Evolutionary conservation across 2,888 invertebrate genomes (phyloP), one percentile per base, ranked within the genome.

Genomic region (Scrobipalpa atriplicella): DNA sequence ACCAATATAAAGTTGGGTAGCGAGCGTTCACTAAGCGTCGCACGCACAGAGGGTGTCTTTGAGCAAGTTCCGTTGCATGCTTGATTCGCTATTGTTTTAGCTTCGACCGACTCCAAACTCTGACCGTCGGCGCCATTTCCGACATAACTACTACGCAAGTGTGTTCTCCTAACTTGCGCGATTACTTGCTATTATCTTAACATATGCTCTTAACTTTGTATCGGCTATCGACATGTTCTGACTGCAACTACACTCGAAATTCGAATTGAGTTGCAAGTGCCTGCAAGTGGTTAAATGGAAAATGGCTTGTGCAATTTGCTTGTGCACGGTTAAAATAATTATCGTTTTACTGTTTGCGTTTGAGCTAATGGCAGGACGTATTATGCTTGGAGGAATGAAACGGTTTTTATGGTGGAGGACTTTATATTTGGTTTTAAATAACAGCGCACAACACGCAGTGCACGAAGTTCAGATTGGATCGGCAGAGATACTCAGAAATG

Each of bases 71-170:
- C 86, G 85, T 83, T 88, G 90, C 90, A 92, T 90, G 88, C 86
- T 90, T 89, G 89, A 91, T 91, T 89, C 85, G 85, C 86, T 86
- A 90, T 90, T 91, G 89, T 91, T 89, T 88, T 84, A 89, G 84
- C 77, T 79, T 79, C 79, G 81, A 86, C 80, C 78, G 73, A 83
- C 78, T 80, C 82, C 81, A 83, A 89, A 89, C 87, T 90, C 85
- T 85, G 88, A 85, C 87, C 89, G 82, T 58, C 78, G 75, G 73
- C 74, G 70, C 69, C 52, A 63, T 69, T 72, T 78, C 75, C 72
- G 73, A 68, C 80, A 82, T 83, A 83, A 81, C 82, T 83, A 80
- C 75, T 78, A 82, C 77, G 81, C 83, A 85, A 87, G 85, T 85
- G 81, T 84, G 81, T 80, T 84, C 80, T 77, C 78, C 78, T 77